These are phyloP conservation scores for Dromaius novaehollandiae DNA, from an alignment of 2,113 vertebrate genomes.

Conservation along the genomic window DNA sequence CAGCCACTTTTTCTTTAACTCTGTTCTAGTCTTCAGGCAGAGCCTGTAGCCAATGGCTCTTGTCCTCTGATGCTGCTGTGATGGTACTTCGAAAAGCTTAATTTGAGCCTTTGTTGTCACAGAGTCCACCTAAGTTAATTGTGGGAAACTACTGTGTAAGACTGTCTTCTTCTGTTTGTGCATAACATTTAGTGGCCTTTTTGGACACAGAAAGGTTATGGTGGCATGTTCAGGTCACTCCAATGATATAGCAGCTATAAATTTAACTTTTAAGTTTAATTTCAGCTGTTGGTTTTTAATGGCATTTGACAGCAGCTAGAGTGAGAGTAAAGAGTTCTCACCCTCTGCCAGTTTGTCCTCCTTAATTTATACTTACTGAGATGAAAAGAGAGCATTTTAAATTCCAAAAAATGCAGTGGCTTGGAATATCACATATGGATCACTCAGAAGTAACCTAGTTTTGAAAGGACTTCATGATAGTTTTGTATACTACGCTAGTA, in stretches of 20 bases:
- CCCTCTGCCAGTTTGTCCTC: conserved; percentile 38
- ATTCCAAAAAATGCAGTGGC: neutral
- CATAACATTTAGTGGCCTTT: conserved; percentile 3
- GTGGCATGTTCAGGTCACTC: conserved; percentile 41
- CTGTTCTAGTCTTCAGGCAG: neutral
- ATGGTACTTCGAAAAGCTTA: conserved; percentile 31
- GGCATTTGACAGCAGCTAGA: conserved; percentile 43
- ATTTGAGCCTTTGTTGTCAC: neutral
- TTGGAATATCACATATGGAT: neutral
- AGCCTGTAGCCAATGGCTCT: neutral
- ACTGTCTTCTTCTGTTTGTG: neutral
- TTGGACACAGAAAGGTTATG: conserved; percentile 4
- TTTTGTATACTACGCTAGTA: neutral
- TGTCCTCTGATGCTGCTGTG: neutral
- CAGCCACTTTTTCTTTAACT: neutral
- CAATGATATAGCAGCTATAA: neutral
- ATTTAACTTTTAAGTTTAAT: conserved; percentile 49
- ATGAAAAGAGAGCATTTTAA: conserved; percentile 32
- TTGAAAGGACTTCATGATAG: neutral
- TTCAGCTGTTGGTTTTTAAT: conserved; percentile 38
- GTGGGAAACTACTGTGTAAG: neutral
- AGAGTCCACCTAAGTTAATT: conserved; percentile 41
- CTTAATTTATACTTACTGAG: conserved; percentile 51
- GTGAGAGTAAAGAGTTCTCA: conserved; percentile 39
- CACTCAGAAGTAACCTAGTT: conserved; percentile 48